Percentiles rank a stretch among this genome's conserved stretches.
Conservation (phyloP, 2,113 vertebrate species). For the Gadus macrocephalus region DNA sequence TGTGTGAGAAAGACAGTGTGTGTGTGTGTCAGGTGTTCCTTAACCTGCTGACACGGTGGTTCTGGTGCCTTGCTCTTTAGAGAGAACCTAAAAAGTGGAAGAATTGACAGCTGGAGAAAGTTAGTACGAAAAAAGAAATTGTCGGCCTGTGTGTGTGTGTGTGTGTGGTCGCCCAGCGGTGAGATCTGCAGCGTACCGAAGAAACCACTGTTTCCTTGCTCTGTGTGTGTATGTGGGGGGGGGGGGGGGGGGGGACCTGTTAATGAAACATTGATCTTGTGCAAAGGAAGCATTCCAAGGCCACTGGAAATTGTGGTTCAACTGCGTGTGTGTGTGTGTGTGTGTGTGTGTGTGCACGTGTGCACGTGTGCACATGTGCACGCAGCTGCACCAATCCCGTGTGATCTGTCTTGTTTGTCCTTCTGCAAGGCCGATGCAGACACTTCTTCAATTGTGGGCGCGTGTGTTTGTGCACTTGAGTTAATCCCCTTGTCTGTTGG, state of each 20-base stretch:
- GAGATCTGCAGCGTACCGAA: too few species aligned
- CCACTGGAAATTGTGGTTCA: not conserved
- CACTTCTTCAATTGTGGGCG: constrained; percentile 8
- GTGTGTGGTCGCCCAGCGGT: too few species aligned
- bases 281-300: not conserved
- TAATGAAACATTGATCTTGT: constrained; percentile 30
- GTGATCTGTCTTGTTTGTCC: constrained; percentile 32
- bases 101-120: too few species aligned
- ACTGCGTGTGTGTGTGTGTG: constrained; percentile 1
- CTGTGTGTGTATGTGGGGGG: not conserved
- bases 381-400: not conserved
- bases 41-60: too few species aligned
- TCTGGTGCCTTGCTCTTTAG: too few species aligned
- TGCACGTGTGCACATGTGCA: not conserved
- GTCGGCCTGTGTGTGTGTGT: not conserved
- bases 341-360: constrained; percentile 1
- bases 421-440: constrained; percentile 26
- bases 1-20: not conserved
- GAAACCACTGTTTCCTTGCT: not conserved
- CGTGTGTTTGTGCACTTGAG: constrained; percentile 5
- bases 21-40: too few species aligned
- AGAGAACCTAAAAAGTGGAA: too few species aligned
- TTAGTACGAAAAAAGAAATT: not conserved
- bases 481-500: constrained; percentile 19
- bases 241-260: not conserved